A percentile compares a stretch with the other conserved stretches of the same genome.
These are phyloP conservation scores for Charaxes varanes DNA, from an alignment of 1,140 invertebrate species.

Conservation along the genomic window DNA sequence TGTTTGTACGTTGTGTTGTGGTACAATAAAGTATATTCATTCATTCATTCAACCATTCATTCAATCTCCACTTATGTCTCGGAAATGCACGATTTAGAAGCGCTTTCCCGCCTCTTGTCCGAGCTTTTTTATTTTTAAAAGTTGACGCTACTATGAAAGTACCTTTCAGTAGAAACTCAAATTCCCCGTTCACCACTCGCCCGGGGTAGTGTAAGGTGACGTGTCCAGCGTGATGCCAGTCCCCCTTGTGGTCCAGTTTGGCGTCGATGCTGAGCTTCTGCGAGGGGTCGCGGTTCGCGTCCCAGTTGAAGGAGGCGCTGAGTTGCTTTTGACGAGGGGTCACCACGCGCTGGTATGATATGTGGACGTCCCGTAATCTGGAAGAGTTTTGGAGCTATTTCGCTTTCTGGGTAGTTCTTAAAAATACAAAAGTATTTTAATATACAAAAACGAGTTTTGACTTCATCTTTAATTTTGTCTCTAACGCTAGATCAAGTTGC, in stretches of 20 bases:
- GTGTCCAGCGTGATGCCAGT: conserved; percentile 77
- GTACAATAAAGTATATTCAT: no score
- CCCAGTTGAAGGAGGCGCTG: conserved; percentile 85
- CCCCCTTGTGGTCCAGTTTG: conserved; percentile 64
- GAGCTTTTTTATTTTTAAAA: no score
- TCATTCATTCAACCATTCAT: no score
- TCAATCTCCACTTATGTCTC: no score
- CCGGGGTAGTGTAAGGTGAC: conserved; percentile 83
- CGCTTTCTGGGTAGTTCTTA: neutral
- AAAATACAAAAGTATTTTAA: neutral
- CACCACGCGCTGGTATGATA: conserved; percentile 76
- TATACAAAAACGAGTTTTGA: no score
- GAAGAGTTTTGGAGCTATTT: conserved; percentile 6
- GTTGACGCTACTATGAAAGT: neutral
- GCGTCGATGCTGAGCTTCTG: conserved; percentile 78
- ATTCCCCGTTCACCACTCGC: conserved; percentile 78
- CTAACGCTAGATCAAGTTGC: no score
- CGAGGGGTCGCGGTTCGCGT: conserved; percentile 86
- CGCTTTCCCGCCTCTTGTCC: no score
- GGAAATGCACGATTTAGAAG: no score
- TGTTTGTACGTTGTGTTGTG: no score
- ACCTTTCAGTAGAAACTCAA: conserved; percentile 75
- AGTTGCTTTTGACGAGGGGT: conserved; percentile 76
- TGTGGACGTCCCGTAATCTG: conserved; percentile 83
- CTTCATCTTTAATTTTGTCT: no score